Conservation (phyloP, 2,113 vertebrate genomes). For the Megaptera novaeangliae region DNA sequence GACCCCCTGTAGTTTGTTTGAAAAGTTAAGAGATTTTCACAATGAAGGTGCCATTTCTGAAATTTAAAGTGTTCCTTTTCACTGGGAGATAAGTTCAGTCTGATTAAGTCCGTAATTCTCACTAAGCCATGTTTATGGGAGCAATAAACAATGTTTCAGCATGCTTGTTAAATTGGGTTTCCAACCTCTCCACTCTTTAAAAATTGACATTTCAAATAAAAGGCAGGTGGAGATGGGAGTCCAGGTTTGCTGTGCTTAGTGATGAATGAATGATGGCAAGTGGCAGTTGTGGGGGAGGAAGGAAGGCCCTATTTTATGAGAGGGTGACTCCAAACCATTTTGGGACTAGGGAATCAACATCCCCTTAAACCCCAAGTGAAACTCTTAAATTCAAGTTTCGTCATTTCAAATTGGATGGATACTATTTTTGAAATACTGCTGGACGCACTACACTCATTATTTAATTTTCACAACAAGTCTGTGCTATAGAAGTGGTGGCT, state of each 20-base stretch:
- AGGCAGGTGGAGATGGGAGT: conserved; percentile 83
- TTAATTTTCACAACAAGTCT: conserved; percentile 23
- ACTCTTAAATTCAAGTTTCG: conserved; percentile 7
- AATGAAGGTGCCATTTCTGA: conserved; percentile 84
- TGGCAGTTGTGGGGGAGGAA: conserved; percentile 65
- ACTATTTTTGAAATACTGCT: conserved; percentile 11
- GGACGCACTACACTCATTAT: neutral
- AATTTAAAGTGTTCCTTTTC: conserved; percentile 86
- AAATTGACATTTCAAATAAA: conserved; percentile 85
- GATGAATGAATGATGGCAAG: conserved; percentile 78
- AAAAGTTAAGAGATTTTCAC: conserved; percentile 87
- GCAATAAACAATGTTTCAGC: conserved; percentile 86
- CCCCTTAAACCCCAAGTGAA: conserved; percentile 44
- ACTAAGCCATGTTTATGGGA: conserved; percentile 87
- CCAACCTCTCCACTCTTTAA: conserved; percentile 84
- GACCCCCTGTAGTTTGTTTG: conserved; percentile 85
- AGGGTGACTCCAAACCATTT: conserved; percentile 47
- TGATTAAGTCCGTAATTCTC: conserved; percentile 88
- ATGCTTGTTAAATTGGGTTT: conserved; percentile 86
- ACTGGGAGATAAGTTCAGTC: conserved; percentile 84
- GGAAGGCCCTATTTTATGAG: conserved; percentile 56
- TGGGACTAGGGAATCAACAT: conserved; percentile 36
- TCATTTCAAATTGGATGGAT: conserved; percentile 35
- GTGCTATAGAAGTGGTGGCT: neutral
- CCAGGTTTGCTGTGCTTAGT: conserved; percentile 67